These are phyloP conservation scores for Glossophaga mutica DNA, from an alignment of 2,797 vertebrate species.

Conservation along the genomic window DNA sequence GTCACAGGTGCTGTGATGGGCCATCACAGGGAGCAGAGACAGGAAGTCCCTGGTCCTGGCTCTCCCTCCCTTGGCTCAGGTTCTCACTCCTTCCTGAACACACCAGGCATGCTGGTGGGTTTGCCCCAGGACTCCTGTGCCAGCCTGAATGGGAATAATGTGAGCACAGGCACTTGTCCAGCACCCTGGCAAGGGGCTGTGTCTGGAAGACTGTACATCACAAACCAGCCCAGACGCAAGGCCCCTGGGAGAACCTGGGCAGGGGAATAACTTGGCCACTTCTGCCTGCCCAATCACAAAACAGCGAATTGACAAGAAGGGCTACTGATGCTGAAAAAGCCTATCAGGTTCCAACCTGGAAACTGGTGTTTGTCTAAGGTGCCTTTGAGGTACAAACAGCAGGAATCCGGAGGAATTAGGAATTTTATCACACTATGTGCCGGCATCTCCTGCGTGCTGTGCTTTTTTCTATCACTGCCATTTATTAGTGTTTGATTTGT, in stretches of 20 bases:
- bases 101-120: background rate
- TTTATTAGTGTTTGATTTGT: background rate
- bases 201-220: background rate
- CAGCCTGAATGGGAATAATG: background rate
- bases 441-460: background rate
- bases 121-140: background rate
- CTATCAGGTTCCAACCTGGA: background rate
- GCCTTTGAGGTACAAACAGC: background rate
- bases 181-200: accelerated
- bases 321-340: background rate
- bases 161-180: background rate
- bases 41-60: background rate
- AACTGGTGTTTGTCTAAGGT: background rate
- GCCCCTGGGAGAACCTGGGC: background rate
- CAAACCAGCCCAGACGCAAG: background rate
- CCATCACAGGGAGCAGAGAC: background rate
- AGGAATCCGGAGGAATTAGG: background rate
- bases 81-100: background rate
- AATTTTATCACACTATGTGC: background rate
- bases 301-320: background rate
- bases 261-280: background rate
- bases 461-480: too few relatives aligned
- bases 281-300: background rate
- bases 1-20: background rate
- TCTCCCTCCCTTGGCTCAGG: background rate